phyloP scores from a whole-genome alignment of 2,888 invertebrate genomes.

The Agrotis exclamationis region DNA sequence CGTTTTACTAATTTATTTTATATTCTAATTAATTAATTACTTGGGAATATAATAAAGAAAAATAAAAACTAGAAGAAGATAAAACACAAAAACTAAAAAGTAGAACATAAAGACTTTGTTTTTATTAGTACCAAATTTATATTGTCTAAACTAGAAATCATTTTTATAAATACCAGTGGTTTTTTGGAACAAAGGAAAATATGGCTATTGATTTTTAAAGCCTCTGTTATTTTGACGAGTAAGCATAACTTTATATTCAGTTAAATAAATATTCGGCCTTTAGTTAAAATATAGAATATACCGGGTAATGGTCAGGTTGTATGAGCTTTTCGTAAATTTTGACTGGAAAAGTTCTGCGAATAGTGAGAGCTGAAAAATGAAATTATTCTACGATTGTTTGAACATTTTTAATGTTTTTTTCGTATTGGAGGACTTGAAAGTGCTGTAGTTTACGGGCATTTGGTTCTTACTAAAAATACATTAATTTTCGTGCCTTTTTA shows the following conservation, averaged over 20 bases:
- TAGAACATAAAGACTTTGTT: too few species aligned
- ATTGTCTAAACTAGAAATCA: too few species aligned
- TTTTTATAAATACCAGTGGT: too few species aligned
- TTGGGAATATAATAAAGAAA: too few species aligned
- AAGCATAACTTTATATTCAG: slow-evolving; percentile 19
- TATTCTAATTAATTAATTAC: too few species aligned
- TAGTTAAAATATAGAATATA: slow-evolving; percentile 19
- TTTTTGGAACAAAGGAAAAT: slow-evolving; percentile 19
- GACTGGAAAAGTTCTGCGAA: background rate
- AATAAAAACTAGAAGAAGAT: too few species aligned
- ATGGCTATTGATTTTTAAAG: slow-evolving; percentile 15
- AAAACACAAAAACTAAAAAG: too few species aligned
- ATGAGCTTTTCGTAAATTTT: slow-evolving; percentile 2
- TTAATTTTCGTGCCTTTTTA: background rate
- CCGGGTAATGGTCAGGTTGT: slow-evolving; percentile 13
- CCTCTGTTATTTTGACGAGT: slow-evolving; percentile 6
- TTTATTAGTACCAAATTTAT: too few species aligned
- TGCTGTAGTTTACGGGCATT: background rate
- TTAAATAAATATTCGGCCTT: slow-evolving; percentile 36
- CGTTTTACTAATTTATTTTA: too few species aligned
- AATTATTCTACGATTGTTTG: slow-evolving; percentile 7
- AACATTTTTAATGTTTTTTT: slow-evolving; percentile 2
- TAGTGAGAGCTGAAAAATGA: background rate
- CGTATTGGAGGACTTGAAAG: background rate
- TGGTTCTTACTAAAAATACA: background rate